Percentiles rank a stretch among this genome's conserved stretches.
Evolutionary conservation across 1,140 invertebrate species (phyloP).

Genomic region (Drosophila quadrilineata): DNA sequence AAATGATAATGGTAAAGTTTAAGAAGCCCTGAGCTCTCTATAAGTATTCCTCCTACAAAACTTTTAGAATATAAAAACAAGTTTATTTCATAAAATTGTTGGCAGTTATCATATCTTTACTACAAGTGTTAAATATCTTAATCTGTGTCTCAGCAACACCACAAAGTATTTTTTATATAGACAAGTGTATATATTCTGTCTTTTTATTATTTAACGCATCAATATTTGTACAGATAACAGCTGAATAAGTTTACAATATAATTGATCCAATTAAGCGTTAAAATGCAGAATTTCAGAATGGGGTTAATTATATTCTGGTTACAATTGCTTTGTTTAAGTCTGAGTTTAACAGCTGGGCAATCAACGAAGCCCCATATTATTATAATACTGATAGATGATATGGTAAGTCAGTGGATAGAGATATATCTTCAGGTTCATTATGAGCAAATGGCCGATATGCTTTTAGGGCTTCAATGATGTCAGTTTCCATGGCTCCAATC

Average conservation of each 20-base stretch:
- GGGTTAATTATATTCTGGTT: too few relatives aligned
- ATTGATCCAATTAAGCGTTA: not conserved
- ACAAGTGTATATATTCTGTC: not conserved
- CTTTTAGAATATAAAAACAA: too few relatives aligned
- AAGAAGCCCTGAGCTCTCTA: too few relatives aligned
- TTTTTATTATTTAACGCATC: not conserved
- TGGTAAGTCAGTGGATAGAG: slow-evolving; percentile 37
- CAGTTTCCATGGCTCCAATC: slow-evolving; percentile 93
- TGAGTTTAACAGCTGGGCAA: not conserved
- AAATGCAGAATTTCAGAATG: slow-evolving; percentile 17
- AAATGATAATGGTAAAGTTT: too few relatives aligned
- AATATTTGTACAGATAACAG: not conserved
- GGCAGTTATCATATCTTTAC: too few relatives aligned
- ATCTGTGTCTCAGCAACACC: too few relatives aligned
- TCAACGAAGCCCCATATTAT: slow-evolving; percentile 63
- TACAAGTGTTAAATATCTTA: too few relatives aligned
- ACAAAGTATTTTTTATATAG: not conserved
- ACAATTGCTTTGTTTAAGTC: slow-evolving; percentile 1
- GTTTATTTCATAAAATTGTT: too few relatives aligned
- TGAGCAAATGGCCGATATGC: not conserved
- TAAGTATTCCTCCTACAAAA: too few relatives aligned
- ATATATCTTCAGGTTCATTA: too few relatives aligned
- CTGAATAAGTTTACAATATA: not conserved
- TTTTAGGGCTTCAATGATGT: slow-evolving; percentile 94
- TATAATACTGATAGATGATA: slow-evolving; percentile 71